These are phyloP conservation scores for Odobenus rosmarus DNA, from an alignment of 2,113 vertebrate species.

Conservation along the genomic window DNA sequence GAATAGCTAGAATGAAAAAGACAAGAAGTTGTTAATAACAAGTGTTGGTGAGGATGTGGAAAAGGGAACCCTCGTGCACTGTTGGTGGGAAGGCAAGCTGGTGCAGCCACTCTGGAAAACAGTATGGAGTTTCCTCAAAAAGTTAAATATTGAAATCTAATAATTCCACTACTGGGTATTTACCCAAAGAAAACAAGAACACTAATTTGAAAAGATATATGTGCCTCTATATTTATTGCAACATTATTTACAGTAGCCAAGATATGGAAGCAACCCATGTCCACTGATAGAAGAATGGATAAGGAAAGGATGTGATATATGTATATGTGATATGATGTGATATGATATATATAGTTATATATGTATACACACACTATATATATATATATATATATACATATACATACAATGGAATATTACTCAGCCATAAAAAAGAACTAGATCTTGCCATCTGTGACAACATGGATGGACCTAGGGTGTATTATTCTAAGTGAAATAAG, in stretches of 20 bases:
- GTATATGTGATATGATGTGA: background rate
- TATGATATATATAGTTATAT: background rate
- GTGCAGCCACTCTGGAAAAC: background rate
- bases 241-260: background rate
- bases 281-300: background rate
- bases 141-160: background rate
- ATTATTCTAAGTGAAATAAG: background rate
- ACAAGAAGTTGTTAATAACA: background rate
- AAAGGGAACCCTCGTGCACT: background rate
- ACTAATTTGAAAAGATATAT: background rate
- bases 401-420: background rate
- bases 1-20: background rate
- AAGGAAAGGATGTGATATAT: background rate
- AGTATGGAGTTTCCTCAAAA: background rate
- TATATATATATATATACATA: fast-evolving
- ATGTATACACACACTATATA: background rate
- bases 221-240: background rate
- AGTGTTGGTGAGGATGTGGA: background rate
- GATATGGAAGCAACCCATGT: background rate
- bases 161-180: background rate
- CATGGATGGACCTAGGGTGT: background rate
- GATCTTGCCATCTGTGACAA: background rate
- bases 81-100: background rate
- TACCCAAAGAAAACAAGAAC: background rate
- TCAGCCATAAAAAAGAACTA: background rate